These are phyloP conservation scores for Heliconius cydno DNA, from an alignment of 2,888 invertebrate species.

Conservation along the genomic window DNA sequence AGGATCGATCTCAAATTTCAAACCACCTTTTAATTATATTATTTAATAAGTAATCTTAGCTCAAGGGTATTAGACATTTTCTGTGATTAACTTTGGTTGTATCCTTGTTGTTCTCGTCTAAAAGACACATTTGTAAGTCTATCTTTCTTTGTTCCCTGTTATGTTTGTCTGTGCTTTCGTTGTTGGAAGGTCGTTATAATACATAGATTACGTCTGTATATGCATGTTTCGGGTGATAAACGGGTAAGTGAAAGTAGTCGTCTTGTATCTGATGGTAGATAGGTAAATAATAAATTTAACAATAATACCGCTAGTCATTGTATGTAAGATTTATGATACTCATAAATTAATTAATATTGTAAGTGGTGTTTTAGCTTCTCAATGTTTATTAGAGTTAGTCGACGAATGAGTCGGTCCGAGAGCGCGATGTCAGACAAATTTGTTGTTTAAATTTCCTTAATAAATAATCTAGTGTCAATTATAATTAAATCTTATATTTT, in stretches of 20 bases:
- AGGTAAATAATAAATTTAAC: constrained; percentile 76
- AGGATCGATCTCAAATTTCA: constrained; percentile 35
- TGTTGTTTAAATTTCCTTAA: constrained; percentile 55
- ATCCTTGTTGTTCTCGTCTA: constrained; percentile 52
- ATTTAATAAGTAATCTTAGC: constrained; percentile 38
- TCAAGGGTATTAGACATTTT: constrained; percentile 52
- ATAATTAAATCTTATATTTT: constrained; percentile 18
- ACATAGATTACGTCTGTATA: constrained; percentile 48
- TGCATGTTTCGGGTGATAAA: constrained; percentile 77
- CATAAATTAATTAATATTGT: constrained; percentile 61
- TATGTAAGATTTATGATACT: constrained; percentile 67
- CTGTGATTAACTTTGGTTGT: constrained; percentile 66
- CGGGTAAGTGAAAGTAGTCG: constrained; percentile 70
- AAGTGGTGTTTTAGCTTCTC: constrained; percentile 81
- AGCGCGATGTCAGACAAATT: constrained; percentile 77
- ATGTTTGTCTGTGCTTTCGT: constrained; percentile 49
- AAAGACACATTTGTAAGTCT: constrained; percentile 54
- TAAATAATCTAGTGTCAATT: constrained; percentile 37
- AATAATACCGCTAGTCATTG: constrained; percentile 73
- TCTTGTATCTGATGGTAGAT: constrained; percentile 74
- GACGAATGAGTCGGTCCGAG: constrained; percentile 81
- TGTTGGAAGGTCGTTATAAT: constrained; percentile 43
- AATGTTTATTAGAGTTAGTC: constrained; percentile 83
- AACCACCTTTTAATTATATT: constrained; percentile 34
- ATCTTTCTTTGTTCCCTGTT: constrained; percentile 50